Base-by-base conservation (phyloP, 2,888 invertebrate genomes). In the Drosophila borealis region DNA sequence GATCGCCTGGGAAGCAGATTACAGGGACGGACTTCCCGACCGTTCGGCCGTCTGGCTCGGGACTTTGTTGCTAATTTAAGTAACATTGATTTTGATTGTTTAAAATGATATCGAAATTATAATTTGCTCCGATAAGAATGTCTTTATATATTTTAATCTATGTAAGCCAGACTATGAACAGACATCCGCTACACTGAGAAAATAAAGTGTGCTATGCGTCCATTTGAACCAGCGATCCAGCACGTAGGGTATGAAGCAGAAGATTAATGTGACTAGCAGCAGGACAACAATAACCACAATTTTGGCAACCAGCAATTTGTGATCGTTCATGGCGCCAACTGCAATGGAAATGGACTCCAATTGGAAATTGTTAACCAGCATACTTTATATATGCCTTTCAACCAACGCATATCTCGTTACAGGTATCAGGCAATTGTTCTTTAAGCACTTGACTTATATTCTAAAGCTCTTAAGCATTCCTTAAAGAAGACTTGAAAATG, bases 251-350 rank as follows among this genome's bases (percentile, higher is more conserved):
- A 95, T 89, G 3, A 95, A 93, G 55, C 98, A 98, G 88, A 97
- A 95, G 36, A 95, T 90, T 90, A 96, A 94, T 50, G 97, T 96
- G 42, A 96, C 95, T 64, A 93, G 90, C 86, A 97, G 96, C 29
- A 98, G 94, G 17, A 96, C 95, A 45, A 94, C 93, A 95, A 98
- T 96, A 2, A 97, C 95, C 19, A 96, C 94, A 34, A 94, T 94
- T 92, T 98, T 98, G 21, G 97, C 96, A 53, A 77, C 80, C 17
- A 80, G 36, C 55, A 83, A 21, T 29, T 42, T 57, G 45, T 78
- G 65, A 57, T 63, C 68, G 36, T 54, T 61, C 80, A 72, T 74
- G 34, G 50, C 33, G 44, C 4, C 33, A 9, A 4, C 44, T 21
- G 9, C 29, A 8, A 19, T 13, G n/a, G 6, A 10, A 14, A 17